Evolutionary conservation across 1,140 invertebrate genomes (phyloP), one percentile per base, ranked within the genome.

Genomic region (Halyomorpha halys): DNA sequence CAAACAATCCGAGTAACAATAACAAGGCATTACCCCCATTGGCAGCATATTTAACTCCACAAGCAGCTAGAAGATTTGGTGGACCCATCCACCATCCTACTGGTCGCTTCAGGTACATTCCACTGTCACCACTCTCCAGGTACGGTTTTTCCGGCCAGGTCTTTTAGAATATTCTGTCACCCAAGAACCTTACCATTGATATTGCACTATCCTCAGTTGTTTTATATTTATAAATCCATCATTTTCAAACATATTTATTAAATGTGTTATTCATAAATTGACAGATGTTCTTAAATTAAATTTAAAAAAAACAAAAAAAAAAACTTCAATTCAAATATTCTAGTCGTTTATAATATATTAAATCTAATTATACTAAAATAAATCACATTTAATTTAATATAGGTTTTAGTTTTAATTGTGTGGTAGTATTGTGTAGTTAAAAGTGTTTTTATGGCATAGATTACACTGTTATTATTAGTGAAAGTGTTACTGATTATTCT

Each of bases 1-100:
- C 97, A 67, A 99, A 99, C 78, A 98, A 95, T 76, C 91, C 92
- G n/a, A 94, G 90, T 79, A 93, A 90, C 81, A 91, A 91, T 77
- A 75, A 78, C 73, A 93, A 93, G 77, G 89, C 89, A 66, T 82
- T 94, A 74, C 88, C 90, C 70, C 92, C 94, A 39, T 78, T 97
- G 73, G 89, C 92, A 39, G 93, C 94, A 45, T 98, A 97, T 76
- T 80, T 97, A 71, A 84, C 90, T 68, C 89, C 90, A 21, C 86
- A 88, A 73, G 76, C 83, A 70, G 79, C 86, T 71, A 78, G 90
- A 66, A 82, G 90, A 70, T 94, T 89, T 80, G 90, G 90, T 77
- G 91, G 89, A 76, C 91, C 89, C 70, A 95, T 97, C 73, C 90
- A 93, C 78, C 90, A 93, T 77, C 87, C 90, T 53, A 89, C 90